Evolutionary conservation across 2,888 invertebrate genomes (phyloP), one percentile per base, ranked within the genome.

Genomic region (Melipona bicolor): DNA sequence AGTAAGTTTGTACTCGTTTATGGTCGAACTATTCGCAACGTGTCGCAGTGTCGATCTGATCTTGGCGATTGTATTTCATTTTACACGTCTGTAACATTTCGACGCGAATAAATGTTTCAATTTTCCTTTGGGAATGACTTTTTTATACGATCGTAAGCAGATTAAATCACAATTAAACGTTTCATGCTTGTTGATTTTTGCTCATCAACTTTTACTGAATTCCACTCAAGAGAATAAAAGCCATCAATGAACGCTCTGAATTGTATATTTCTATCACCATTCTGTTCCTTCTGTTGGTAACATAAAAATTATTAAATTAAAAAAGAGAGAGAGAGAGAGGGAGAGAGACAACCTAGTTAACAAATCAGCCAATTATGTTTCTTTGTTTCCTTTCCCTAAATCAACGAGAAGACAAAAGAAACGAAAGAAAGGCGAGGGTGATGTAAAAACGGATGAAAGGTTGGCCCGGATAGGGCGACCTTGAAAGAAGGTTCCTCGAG

Each of bases 401-500:
- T 64, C 15, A 17, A 68, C 11, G 3, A 49, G 27, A 13, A 27
- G 19, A 11, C 15, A 2, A 11, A 50, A 17, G 21, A 2, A 27
- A 11, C 27, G 24, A 52, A 1, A 27, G 5, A 13, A 13, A 36
- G n/a, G n/a, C 11, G 24, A 21, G 24, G 61, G 2, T 3, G 52
- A 36, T 27, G 74, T 24, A 27, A 71, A 43, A 59, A 50, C 24
- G 49, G 54, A 43, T 54, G 32, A 62, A 72, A 73, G 54, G 72
- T 24, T 73, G 72, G 62, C 73, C 81, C 83, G 73, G 43, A 73
- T 80, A 81, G 43, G 49, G 59, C 82, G 86, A 79, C 86, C 86
- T 86, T 86, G 86, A 65, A 62, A 76, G 73, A 77, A 72, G 79
- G 85, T 85, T 79, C 81, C 72, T 76, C 79, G 82, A 72, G 74